Conservation (phyloP, 1,140 invertebrate genomes). For the Drosophila nebulosa region DNA sequence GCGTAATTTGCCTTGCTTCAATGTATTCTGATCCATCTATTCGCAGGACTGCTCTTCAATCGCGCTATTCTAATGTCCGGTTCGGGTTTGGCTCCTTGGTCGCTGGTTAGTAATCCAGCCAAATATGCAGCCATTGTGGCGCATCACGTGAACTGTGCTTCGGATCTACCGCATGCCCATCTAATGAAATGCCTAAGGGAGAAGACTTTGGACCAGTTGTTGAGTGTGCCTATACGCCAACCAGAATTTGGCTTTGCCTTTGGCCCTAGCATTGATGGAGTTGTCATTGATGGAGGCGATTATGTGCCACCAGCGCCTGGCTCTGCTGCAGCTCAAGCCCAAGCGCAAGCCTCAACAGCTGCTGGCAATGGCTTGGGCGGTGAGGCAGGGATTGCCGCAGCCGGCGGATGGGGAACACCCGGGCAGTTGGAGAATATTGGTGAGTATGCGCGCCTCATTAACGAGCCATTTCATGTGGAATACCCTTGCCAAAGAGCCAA, state of each 20-base stretch:
- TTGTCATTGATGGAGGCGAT: constrained; percentile 84
- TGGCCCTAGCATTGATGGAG: constrained; percentile 94
- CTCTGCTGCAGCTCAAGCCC: constrained; percentile 65
- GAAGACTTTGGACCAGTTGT: constrained; percentile 86
- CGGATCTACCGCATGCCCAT: constrained; percentile 86
- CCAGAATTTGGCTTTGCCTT: constrained; percentile 93
- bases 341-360: constrained; percentile 65
- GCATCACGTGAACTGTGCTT: constrained; percentile 92
- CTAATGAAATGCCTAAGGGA: constrained; percentile 92
- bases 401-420: constrained; percentile 77
- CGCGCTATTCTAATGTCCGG: constrained; percentile 97
- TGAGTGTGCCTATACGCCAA: constrained; percentile 88
- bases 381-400: constrained; percentile 75
- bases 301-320: constrained; percentile 72
- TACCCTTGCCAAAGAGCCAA: not conserved
- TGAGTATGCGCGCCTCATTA: constrained; percentile 23
- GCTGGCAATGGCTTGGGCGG: constrained; percentile 67
- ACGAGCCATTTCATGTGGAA: constrained; percentile 2
- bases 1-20: not conserved
- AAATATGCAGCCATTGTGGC: constrained; percentile 93
- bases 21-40: constrained; percentile 45
- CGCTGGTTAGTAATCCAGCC: constrained; percentile 92
- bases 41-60: constrained; percentile 94
- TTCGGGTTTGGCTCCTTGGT: constrained; percentile 96
- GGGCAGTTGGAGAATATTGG: constrained; percentile 77